A percentile compares a stretch with the other conserved stretches of the same genome.
These are phyloP conservation scores for Pseudomyrmex pallidus DNA, from an alignment of 1,140 invertebrate genomes.

Conservation along the genomic window DNA sequence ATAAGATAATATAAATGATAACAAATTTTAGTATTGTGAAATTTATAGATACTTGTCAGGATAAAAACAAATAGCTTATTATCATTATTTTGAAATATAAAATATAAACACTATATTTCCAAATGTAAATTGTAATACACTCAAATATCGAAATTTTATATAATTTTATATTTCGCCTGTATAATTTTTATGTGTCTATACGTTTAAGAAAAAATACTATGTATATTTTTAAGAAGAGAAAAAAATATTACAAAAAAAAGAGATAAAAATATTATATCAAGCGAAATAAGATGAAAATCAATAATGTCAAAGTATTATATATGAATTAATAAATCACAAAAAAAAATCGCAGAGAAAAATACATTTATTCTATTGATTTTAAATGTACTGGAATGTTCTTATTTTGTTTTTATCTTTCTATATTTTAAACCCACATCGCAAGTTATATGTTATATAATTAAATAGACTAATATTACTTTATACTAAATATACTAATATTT, in stretches of 20 bases:
- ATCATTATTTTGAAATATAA: background rate
- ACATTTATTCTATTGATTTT: background rate
- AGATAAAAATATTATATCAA: background rate
- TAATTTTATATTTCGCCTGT: background rate
- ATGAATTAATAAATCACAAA: background rate
- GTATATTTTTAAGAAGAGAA: constrained; percentile 7
- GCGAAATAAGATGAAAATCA: constrained; percentile 1
- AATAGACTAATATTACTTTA: too few species aligned
- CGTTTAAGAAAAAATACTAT: background rate
- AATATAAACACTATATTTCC: background rate
- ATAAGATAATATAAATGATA: too few species aligned
- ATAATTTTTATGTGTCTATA: background rate
- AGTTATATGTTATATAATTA: too few species aligned
- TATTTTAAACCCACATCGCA: too few species aligned
- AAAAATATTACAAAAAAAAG: background rate
- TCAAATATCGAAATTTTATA: constrained; percentile 28
- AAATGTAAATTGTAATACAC: constrained; percentile 20
- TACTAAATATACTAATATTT: too few species aligned
- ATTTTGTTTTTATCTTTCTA: background rate
- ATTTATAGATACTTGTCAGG: constrained; percentile 23
- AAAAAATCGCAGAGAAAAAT: background rate
- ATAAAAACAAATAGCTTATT: background rate
- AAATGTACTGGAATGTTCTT: background rate
- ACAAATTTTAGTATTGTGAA: background rate
- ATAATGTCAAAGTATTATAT: constrained; percentile 13